phyloP scores from a whole-genome alignment of 1,140 invertebrate genomes.

The Holcopasites calliopsidis region DNA sequence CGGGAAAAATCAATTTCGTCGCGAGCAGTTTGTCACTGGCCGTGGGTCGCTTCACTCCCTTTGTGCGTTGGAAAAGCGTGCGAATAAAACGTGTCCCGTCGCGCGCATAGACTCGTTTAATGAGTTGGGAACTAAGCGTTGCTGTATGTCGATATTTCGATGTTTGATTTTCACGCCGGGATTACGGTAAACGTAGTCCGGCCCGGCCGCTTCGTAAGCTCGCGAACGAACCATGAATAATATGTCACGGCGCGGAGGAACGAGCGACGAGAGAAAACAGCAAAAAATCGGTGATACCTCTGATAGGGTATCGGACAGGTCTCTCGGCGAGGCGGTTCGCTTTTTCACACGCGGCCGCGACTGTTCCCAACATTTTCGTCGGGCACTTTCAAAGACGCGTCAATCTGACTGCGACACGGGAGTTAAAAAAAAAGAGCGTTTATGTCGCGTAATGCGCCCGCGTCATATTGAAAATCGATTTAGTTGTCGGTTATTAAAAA shows the following conservation, averaged over 20 bases:
- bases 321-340: not conserved
- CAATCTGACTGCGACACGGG: not conserved
- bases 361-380: not conserved
- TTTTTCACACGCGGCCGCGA: not conserved
- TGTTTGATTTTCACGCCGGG: not conserved
- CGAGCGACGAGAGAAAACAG: too few species aligned
- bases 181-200: constrained; percentile 18
- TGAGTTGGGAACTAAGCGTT: constrained; percentile 14
- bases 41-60: too few species aligned
- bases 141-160: not conserved
- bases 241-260: not conserved
- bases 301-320: not conserved
- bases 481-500: not conserved
- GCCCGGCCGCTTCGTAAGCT: not conserved
- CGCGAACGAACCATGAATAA: not conserved
- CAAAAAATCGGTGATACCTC: constrained; percentile 34
- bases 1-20: not conserved
- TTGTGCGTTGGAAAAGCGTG: not conserved
- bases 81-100: not conserved
- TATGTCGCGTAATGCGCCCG: not conserved
- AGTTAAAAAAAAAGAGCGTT: constrained; percentile 6
- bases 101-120: constrained; percentile 3
- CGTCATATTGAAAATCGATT: not conserved
- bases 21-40: not conserved
- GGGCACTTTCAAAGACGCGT: constrained; percentile 11